Percentiles rank a stretch among this genome's conserved stretches.
These are phyloP conservation scores for Apogon talboti DNA, from an alignment of 2,797 vertebrate genomes.

Conservation along the genomic window DNA sequence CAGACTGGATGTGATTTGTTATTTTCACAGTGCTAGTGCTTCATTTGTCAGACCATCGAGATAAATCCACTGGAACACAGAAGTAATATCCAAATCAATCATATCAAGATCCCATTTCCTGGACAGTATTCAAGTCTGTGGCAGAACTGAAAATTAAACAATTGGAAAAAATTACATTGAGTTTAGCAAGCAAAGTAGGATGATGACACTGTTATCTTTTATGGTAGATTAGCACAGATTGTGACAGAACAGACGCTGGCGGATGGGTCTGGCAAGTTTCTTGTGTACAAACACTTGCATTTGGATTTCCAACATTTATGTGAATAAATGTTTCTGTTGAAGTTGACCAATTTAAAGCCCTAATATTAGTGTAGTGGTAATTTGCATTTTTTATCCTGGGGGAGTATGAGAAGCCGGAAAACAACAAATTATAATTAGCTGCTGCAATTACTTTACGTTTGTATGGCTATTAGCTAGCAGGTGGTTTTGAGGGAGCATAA, in stretches of 20 bases:
- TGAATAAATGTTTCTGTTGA: constrained; percentile 2
- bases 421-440: constrained; percentile 28
- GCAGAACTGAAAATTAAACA: constrained; percentile 15
- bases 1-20: neutral
- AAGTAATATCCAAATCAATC: constrained; percentile 46
- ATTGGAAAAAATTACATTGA: constrained; percentile 32
- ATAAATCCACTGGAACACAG: constrained; percentile 35
- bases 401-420: constrained; percentile 12
- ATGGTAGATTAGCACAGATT: constrained; percentile 28
- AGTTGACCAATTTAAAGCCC: constrained; percentile 8
- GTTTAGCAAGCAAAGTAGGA: constrained; percentile 30
- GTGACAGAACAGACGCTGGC: constrained; percentile 12
- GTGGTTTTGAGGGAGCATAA: constrained; percentile 1
- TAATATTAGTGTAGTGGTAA: constrained; percentile 7
- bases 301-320: constrained; percentile 21
- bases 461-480: constrained; percentile 8
- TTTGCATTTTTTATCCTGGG: constrained; percentile 11
- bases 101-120: constrained; percentile 42
- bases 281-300: constrained; percentile 6
- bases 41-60: constrained; percentile 26
- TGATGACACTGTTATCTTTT: constrained; percentile 39
- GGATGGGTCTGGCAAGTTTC: neutral
- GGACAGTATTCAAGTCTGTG: constrained; percentile 33
- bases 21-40: constrained; percentile 5
- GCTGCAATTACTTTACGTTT: constrained; percentile 17